These are phyloP conservation scores for Oligia fasciuncula DNA, from an alignment of 2,888 invertebrate genomes.

Conservation along the genomic window DNA sequence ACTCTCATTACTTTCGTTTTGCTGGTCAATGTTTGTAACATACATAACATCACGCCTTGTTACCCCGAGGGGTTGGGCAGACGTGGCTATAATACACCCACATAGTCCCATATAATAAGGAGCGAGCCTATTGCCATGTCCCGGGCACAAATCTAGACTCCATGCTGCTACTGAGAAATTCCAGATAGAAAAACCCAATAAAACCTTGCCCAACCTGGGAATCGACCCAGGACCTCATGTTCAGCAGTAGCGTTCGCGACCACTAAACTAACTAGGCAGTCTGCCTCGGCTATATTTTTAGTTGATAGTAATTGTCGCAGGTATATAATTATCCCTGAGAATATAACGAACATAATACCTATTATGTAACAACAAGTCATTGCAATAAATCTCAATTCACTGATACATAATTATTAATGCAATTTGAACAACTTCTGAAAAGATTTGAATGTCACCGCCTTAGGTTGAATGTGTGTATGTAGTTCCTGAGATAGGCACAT, in stretches of 20 bases:
- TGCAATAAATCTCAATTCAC: slow-evolving; percentile 39
- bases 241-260: background rate
- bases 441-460: background rate
- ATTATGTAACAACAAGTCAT: background rate
- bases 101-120: background rate
- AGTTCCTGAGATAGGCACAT: background rate
- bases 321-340: background rate
- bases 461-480: background rate
- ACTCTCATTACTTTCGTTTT: slow-evolving; percentile 47
- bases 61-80: background rate
- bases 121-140: background rate
- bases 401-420: slow-evolving; percentile 3
- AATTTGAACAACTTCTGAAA: background rate
- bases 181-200: background rate
- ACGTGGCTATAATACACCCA: background rate
- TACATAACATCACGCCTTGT: background rate
- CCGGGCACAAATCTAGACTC: background rate
- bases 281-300: background rate
- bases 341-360: background rate
- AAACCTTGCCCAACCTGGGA: background rate
- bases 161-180: background rate
- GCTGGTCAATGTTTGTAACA: slow-evolving; percentile 28
- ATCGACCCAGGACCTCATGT: background rate
- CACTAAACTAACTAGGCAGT: background rate
- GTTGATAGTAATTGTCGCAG: background rate